Evolutionary conservation across 2,113 vertebrate species (phyloP).

Genomic region (Etheostoma cragini): DNA sequence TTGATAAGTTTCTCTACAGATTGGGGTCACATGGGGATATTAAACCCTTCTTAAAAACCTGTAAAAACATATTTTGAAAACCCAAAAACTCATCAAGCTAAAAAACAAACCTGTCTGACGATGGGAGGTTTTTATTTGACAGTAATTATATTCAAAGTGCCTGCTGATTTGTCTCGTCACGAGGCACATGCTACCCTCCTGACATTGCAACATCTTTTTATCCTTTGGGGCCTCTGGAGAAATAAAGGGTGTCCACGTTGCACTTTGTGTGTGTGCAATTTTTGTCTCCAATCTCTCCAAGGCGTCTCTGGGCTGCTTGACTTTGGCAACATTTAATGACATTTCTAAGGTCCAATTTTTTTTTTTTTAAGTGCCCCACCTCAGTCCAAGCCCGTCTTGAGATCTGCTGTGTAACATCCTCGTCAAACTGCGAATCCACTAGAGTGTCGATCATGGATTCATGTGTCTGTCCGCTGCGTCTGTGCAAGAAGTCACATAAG

Average conservation of each 20-base stretch:
- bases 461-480: not conserved
- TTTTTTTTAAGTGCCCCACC: slow-evolving; percentile 13
- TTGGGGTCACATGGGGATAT: not conserved
- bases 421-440: slow-evolving; percentile 13
- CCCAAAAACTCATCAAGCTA: not conserved
- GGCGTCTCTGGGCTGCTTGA: slow-evolving; percentile 26
- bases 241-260: not conserved
- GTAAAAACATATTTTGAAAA: not conserved
- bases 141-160: slow-evolving; percentile 42
- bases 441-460: not conserved
- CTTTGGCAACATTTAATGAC: slow-evolving; percentile 24
- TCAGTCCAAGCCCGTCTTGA: slow-evolving; percentile 10
- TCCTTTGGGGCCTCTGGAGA: slow-evolving; percentile 12
- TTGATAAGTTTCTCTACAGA: not conserved
- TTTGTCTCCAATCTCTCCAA: not conserved
- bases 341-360: slow-evolving; percentile 18
- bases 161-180: slow-evolving; percentile 37
- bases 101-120: not conserved
- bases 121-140: not conserved
- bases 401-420: not conserved
- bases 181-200: slow-evolving; percentile 30
- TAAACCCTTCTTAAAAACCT: not conserved
- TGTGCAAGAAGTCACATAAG: slow-evolving; percentile 2
- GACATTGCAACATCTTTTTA: slow-evolving; percentile 46
- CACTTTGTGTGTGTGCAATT: not conserved